Evolutionary conservation across 2,888 invertebrate genomes (phyloP), one percentile per base, ranked within the genome.

Genomic region (Parthenolecanium corni): DNA sequence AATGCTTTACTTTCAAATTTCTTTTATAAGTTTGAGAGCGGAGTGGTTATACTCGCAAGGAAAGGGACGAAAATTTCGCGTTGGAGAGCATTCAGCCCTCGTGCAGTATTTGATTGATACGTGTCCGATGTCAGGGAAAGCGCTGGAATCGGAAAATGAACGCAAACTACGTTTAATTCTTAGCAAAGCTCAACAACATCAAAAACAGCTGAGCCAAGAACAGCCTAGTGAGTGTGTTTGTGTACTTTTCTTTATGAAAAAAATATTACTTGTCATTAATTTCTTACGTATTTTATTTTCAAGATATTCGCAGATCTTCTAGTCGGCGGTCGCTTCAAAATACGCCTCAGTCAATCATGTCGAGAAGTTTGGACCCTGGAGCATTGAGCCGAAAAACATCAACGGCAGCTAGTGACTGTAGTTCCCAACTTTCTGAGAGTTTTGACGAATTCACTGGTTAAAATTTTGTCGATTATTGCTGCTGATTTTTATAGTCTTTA

Each of bases 11-110:
- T 42, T 42, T 42, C 14, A 14, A 2, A 49, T 23, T 62, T 18
- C 23, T 63, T 49, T n/a, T 68, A 67, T 64, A 73, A 91, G 93
- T 73, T 78, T 93, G 68, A 88, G 89, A 77, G 93, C 92, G 0
- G 94, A 94, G 73, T 95, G 94, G 94, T 76, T 94, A 64, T 93
- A 92, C 75, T 92, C 92, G 67, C 94, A 94, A 77, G 94, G 94
- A 51, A 83, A 89, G 70, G 94, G 93, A 0, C 80, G 92, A 65
- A 86, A 90, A 73, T 93, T 85, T 76, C 83, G 86, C 63, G 77
- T 84, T 16, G 93, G 93, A 0, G 89, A 93, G 71, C 93, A 94
- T 69, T 76, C 80, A 14, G 83, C 85, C 64, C 75, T 93, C 49
- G 82, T 85, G 54, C 85, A 88, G 68, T 94, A 94, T 75, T 77